Base-by-base conservation (phyloP, 1,140 invertebrate species). In the Triops longicaudatus region DNA sequence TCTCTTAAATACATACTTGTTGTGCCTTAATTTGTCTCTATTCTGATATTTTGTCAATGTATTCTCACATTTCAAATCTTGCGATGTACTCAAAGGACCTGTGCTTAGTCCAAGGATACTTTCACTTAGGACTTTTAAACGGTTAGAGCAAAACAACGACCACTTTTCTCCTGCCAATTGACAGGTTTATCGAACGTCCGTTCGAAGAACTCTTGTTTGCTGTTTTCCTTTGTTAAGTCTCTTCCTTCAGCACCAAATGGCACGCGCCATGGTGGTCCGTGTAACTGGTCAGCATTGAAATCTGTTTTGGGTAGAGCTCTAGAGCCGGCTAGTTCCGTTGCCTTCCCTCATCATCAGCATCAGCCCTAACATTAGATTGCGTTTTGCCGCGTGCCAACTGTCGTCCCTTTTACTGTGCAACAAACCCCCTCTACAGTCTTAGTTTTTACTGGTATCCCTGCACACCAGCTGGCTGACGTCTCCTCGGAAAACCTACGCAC, bases 341-440 rank as follows among this genome's bases (percentile, higher is more conserved):
- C 17, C 31, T 37, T 63, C 50, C 50, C 50, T 63, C 50, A 63
- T 63, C 50, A 63, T 9, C n/a, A 17, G 50, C 50, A 63, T 63
- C 50, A 63, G 50, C 50, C 50, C 50, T 63, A 63, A 14, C 50
- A 63, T 63, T 63, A 63, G 50, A 63, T 63, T 63, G 50, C 50
- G 50, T 63, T 63, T 63, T 63, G 50, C 50, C 50, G 50, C 50
- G 50, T 63, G 50, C 50, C 50, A 63, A 63, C 50, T 63, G 50
- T 63, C 50, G 50, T 63, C 22, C 50, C 50, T 22, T 22, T 63
- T 63, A 63, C 22, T 22, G 17, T 63, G 50, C 17, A 12, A 63
- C 22, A 63, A 63, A 22, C 50, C 50, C 50, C 50, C 50, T 22
- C 50, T 63, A 37, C 31, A 37, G 31, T 37, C 31, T 37, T 37